Percentiles rank a stretch among this genome's conserved stretches.
phyloP scores from a whole-genome alignment of 2,113 vertebrate genomes.

The Gallinago jamesoni region DNA sequence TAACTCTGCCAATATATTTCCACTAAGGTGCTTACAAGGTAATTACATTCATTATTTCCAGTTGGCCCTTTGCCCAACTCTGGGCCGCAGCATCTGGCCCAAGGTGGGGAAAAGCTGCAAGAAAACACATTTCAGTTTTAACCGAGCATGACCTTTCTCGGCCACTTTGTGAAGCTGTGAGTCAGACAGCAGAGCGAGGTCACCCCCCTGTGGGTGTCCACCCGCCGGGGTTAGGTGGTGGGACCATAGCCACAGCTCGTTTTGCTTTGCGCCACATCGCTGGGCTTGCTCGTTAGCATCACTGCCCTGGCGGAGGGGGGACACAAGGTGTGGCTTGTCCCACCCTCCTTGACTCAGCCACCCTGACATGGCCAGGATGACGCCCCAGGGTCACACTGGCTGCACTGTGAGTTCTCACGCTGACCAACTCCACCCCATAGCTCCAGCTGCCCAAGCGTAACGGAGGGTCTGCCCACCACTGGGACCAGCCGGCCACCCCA shows the following conservation, averaged over 20 bases:
- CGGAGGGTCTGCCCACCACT: accelerated
- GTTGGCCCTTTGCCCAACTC: slow-evolving; percentile 6
- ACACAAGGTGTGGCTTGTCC: not conserved
- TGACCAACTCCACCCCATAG: not conserved
- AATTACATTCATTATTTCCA: slow-evolving; percentile 51
- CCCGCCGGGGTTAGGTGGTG: not conserved
- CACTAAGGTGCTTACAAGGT: slow-evolving; percentile 44
- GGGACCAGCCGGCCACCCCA: not conserved
- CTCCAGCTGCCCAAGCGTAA: not conserved
- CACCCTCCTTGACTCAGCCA: not conserved
- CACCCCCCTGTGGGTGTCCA: not conserved
- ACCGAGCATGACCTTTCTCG: not conserved
- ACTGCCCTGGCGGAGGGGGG: not conserved
- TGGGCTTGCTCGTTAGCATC: not conserved
- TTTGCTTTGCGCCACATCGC: not conserved
- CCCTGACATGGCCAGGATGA: not conserved
- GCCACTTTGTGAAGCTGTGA: not conserved
- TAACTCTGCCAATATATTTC: slow-evolving; percentile 33
- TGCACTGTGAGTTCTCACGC: not conserved
- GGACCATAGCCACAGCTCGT: not conserved
- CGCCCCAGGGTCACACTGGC: accelerated
- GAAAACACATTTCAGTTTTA: not conserved
- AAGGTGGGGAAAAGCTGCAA: not conserved
- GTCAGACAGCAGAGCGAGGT: not conserved
- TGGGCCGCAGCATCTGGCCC: not conserved